A percentile compares a stretch with the other conserved stretches of the same genome.
Conservation (phyloP, 2,113 vertebrate species). For the Piprites chloris region DNA sequence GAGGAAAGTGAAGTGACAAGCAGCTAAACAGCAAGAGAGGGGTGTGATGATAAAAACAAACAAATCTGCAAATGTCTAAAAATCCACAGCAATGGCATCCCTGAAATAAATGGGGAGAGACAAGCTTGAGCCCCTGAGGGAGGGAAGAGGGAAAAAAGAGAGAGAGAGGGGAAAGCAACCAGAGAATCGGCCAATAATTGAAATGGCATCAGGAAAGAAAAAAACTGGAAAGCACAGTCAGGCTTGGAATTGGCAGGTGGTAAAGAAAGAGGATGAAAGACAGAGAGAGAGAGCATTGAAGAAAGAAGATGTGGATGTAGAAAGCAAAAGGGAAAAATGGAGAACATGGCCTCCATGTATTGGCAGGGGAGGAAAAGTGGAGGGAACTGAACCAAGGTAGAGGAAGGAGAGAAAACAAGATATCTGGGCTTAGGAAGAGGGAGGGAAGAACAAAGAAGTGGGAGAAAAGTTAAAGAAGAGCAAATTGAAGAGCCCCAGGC, state of each 20-base stretch:
- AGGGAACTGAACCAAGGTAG: neutral
- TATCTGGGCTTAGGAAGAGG: neutral
- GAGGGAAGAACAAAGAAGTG: neutral
- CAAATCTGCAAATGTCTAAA: constrained; percentile 37
- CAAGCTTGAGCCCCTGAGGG: constrained; percentile 31
- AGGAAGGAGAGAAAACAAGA: neutral
- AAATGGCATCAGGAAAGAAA: constrained; percentile 21
- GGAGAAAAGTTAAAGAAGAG: neutral
- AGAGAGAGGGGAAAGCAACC: neutral
- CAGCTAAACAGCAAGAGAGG: constrained; percentile 58
- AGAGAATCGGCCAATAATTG: constrained; percentile 43
- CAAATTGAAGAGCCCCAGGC: neutral
- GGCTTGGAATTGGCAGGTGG: constrained; percentile 7
- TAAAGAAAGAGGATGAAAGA: neutral
- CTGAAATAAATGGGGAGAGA: constrained; percentile 30
- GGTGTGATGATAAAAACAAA: constrained; percentile 53
- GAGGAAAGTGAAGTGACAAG: constrained; percentile 43
- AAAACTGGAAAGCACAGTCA: neutral
- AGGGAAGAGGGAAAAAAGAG: neutral
- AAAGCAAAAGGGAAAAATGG: neutral
- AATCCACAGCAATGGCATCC: neutral
- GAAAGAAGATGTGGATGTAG: neutral
- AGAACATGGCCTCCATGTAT: neutral
- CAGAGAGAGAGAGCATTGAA: neutral
- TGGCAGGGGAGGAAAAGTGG: neutral